Evolutionary conservation across 1,140 invertebrate species (phyloP), one percentile per base, ranked within the genome.

Genomic region (Adelges cooleyi): DNA sequence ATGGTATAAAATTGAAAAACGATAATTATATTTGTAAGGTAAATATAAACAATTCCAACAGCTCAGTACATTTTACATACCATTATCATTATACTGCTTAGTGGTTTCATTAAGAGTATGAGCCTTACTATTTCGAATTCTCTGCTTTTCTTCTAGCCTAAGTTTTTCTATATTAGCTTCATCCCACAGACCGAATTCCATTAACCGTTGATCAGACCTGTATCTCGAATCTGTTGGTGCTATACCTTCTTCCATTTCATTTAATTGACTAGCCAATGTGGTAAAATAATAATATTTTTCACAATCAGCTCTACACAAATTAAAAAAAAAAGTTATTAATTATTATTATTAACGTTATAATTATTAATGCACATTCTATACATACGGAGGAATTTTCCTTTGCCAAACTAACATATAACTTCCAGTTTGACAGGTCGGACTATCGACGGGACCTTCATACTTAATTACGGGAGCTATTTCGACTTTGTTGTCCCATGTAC

Each of bases 151-250:
- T 77, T 99, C 96, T 1, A 99, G 77, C 48, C 87, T 78, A 25
- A 87, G 74, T 77, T 99, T 99, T 72, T 91, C 86, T 15, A 80
- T 75, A 78, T 99, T 99, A 29, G 95, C 95, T 70, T 95, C 92
- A 71, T 99, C 93, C 95, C 95, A 99, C 17, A 79, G 72, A 8
- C 92, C 94, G 65, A 94, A 82, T 76, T 99, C 97, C 95, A 99
- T 99, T 46, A 97, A 81, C 49, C 94, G 82, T 77, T 98, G 95
- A 82, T 99, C 95, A 46, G 95, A 95, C 67, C 95, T 81, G 20
- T 82, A 75, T n/a, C 96, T 82, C 17, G 87, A 89, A 80, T 99
- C 97, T 0, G 96, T 98, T 15, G 95, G 95, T 27, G 95, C 93
- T 25, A 98, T 84, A 40, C 84, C 87, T 5, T 89, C 84, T 78